Percentiles rank a stretch among this genome's conserved stretches.
Conservation (phyloP, 2,113 vertebrate species). For the Hemichromis elongatus region DNA sequence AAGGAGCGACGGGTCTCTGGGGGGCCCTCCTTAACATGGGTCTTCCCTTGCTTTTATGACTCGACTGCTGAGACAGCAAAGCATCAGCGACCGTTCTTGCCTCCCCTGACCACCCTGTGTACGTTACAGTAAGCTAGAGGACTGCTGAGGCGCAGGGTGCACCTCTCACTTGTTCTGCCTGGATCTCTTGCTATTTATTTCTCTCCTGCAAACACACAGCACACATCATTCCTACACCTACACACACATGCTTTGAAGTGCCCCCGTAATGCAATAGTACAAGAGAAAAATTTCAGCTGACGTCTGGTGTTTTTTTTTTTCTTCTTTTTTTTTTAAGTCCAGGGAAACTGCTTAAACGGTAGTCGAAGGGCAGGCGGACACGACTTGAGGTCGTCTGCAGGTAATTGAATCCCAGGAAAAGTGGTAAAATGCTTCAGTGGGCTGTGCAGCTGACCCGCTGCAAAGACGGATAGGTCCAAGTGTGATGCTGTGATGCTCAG, state of each 20-base stretch:
- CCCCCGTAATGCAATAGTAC: background rate
- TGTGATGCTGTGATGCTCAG: background rate
- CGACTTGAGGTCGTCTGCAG: constrained; percentile 40
- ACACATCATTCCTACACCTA: background rate
- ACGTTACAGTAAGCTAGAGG: constrained; percentile 19
- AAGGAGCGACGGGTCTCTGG: constrained; percentile 34
- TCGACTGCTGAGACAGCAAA: constrained; percentile 53
- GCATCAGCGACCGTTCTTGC: background rate
- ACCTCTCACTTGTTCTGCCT: background rate
- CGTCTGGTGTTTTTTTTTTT: background rate
- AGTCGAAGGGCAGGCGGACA: constrained; percentile 6
- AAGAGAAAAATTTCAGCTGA: constrained; percentile 6
- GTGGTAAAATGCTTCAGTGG: constrained; percentile 33
- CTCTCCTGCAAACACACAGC: background rate
- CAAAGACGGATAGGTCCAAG: constrained; percentile 20
- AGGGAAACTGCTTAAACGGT: background rate
- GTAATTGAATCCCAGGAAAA: constrained; percentile 43
- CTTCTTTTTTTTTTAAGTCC: background rate
- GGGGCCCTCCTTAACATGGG: constrained; percentile 27
- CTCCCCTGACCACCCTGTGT: background rate
- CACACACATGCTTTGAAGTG: background rate
- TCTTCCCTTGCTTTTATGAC: constrained; percentile 51
- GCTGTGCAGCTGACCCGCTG: background rate
- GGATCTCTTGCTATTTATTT: constrained; percentile 12
- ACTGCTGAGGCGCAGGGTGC: background rate